Conservation (phyloP, 2,113 vertebrate species). For the Budorcas taxicolor region DNA sequence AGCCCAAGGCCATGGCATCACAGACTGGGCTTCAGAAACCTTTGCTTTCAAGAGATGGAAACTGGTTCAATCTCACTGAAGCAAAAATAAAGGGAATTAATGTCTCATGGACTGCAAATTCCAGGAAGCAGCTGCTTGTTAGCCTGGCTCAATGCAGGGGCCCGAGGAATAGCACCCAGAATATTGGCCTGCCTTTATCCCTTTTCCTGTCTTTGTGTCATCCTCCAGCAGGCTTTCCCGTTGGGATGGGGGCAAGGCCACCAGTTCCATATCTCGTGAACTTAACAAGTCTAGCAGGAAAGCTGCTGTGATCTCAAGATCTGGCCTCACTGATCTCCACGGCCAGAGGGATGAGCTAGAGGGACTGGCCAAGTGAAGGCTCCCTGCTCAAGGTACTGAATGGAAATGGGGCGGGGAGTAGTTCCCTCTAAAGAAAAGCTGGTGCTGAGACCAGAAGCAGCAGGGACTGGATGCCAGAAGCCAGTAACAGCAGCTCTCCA, state of each 20-base stretch:
- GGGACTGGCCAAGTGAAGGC: not conserved
- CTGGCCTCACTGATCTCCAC: not conserved
- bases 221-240: not conserved
- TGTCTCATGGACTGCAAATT: not conserved
- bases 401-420: not conserved
- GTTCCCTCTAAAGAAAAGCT: not conserved
- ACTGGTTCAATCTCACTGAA: not conserved
- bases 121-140: not conserved
- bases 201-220: not conserved
- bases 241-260: not conserved
- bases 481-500: not conserved
- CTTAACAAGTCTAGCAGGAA: not conserved
- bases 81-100: not conserved
- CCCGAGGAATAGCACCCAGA: not conserved
- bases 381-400: not conserved
- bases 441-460: not conserved
- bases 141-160: not conserved
- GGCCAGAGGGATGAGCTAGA: not conserved
- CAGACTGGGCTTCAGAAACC: not conserved
- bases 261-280: not conserved
- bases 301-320: not conserved
- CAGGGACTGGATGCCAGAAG: not conserved
- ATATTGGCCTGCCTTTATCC: not conserved
- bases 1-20: not conserved
- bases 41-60: not conserved